phyloP scores from a whole-genome alignment of 2,113 vertebrate species.

The Crotalus helleri region DNA sequence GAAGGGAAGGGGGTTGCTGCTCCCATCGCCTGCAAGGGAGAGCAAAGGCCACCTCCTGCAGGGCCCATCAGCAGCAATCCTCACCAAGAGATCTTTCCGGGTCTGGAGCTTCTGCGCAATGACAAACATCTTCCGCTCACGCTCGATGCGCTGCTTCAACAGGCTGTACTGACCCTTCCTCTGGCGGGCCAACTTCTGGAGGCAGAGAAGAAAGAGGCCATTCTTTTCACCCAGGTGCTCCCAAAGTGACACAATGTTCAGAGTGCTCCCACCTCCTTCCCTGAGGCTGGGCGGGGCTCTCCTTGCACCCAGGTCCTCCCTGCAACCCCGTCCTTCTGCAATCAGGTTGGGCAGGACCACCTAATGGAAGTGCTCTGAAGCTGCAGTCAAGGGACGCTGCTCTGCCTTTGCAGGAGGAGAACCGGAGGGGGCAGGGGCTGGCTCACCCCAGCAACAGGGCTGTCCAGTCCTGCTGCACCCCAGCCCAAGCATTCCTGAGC shows the following conservation, averaged over 20 bases:
- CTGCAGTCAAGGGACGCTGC: not conserved
- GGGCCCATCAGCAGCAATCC: slow-evolving; percentile 29
- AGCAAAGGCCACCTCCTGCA: not conserved
- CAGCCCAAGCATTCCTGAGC: not conserved
- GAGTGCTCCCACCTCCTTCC: not conserved
- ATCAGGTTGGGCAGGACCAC: not conserved
- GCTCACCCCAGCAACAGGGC: not conserved
- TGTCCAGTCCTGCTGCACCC: slow-evolving; percentile 32
- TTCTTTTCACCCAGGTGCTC: not conserved
- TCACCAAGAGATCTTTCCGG: slow-evolving; percentile 90
- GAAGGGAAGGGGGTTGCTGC: not conserved
- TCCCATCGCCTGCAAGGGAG: no score
- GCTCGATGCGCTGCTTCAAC: slow-evolving; percentile 88
- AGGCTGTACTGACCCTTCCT: slow-evolving; percentile 81
- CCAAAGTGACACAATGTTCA: not conserved
- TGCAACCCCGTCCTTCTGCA: not conserved
- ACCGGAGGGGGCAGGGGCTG: not conserved
- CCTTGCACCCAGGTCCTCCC: not conserved
- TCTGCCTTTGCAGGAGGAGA: not conserved
- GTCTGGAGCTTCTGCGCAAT: slow-evolving; percentile 94
- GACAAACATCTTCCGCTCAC: slow-evolving; percentile 90
- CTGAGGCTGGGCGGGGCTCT: not conserved
- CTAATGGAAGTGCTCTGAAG: no score
- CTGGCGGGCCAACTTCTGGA: slow-evolving; percentile 79
- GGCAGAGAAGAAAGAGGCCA: not conserved